Percentiles rank a stretch among this genome's conserved stretches.
These are phyloP conservation scores for Mythimna pallens DNA, from an alignment of 2,888 invertebrate species.

Conservation along the genomic window DNA sequence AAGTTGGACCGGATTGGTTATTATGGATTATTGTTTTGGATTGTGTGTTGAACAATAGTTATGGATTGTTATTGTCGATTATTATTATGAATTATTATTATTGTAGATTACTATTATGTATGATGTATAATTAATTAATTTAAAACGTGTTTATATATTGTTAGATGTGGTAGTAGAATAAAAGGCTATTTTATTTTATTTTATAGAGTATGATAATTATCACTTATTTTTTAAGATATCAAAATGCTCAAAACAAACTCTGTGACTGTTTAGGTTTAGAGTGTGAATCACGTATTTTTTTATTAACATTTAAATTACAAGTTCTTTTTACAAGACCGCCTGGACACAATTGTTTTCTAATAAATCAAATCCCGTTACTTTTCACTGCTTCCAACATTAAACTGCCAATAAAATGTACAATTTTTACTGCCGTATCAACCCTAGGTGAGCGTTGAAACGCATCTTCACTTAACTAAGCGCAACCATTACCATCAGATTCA, in stretches of 20 bases:
- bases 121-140: too few species aligned
- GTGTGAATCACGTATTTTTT: neutral
- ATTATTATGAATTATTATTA: too few species aligned
- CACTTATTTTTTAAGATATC: too few species aligned
- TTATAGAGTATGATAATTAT: too few species aligned
- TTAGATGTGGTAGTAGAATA: too few species aligned
- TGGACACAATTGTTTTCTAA: neutral
- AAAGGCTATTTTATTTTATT: too few species aligned
- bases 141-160: too few species aligned
- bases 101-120: too few species aligned
- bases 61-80: too few species aligned
- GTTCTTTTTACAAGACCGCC: neutral
- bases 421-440: constrained; percentile 42
- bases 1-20: too few species aligned
- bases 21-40: too few species aligned
- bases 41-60: too few species aligned
- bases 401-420: constrained; percentile 34
- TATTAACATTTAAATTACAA: neutral
- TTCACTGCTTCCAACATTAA: constrained; percentile 19
- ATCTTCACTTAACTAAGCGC: constrained; percentile 50
- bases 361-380: constrained; percentile 24
- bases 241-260: neutral
- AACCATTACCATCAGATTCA: constrained; percentile 56
- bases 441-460: constrained; percentile 47
- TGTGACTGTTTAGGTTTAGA: neutral